Evolutionary conservation across 2,888 invertebrate species (phyloP), one percentile per base, ranked within the genome.

Genomic region (Nymphalis polychloros): DNA sequence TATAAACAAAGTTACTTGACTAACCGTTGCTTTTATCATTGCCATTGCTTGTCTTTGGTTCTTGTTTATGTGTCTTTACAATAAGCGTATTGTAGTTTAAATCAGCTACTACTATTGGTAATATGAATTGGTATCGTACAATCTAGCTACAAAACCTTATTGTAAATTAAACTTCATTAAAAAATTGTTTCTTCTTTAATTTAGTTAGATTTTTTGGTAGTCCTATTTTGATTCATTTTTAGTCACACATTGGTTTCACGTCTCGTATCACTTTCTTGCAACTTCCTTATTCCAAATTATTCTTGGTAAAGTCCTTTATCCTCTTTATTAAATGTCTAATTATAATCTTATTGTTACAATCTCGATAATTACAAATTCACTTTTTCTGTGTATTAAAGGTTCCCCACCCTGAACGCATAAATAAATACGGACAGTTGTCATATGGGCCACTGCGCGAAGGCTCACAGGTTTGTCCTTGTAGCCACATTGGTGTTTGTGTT

Each of bases 381-480:
- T 88, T 88, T 89, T 84, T 93, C 93, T 93, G 89, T 94, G 93
- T 94, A 93, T 94, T 93, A 88, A 94, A 94, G 94, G 94, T 94
- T 89, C 93, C 94, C 89, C 94, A 94, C 90, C 94, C 93, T 89
- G 93, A 93, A 92, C 92, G 93, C 91, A 89, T 93, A 83, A 92
- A 90, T 93, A 93, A 93, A 93, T 92, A 91, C 86, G 92, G 93
- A 93, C 94, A 94, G 94, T 94, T 94, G 92, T 93, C 93, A 93
- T 94, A 94, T 94, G 94, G 94, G 93, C 91, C 91, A 87, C 94
- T 94, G 93, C 94, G 94, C 93, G 94, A 94, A 90, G 94, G 93
- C 92, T 94, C 94, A 81, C 93, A 94, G 94, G 94, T 94, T 93
- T 92, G 94, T 93, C 92, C 91, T 85, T 85, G 82, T 80, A 82